Evolutionary conservation across 1,140 invertebrate species (phyloP).

Genomic region (Aethina tumida): DNA sequence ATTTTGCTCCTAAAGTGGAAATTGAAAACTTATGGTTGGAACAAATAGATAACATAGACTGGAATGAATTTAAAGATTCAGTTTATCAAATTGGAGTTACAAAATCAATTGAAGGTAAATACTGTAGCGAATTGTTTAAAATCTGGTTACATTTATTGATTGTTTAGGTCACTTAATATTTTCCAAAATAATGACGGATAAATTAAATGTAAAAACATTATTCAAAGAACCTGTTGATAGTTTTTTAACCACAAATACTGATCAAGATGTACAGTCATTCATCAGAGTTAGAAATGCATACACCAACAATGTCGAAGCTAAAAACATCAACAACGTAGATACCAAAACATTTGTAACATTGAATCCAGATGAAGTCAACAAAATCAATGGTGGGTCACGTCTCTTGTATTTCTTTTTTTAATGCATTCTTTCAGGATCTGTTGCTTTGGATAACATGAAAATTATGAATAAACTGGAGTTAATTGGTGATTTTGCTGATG

Average conservation of each 20-base stretch:
- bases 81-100: constrained; percentile 22
- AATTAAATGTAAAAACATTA: constrained; percentile 13
- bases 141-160: too few relatives aligned
- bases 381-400: not conserved
- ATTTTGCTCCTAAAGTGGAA: constrained; percentile 16
- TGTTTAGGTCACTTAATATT: constrained; percentile 20
- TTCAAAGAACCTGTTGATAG: constrained; percentile 13
- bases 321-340: constrained; percentile 1
- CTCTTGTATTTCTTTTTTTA: too few relatives aligned
- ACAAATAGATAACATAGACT: constrained; percentile 23
- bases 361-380: too few relatives aligned
- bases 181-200: constrained; percentile 11
- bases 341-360: not conserved
- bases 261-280: constrained; percentile 14
- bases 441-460: constrained; percentile 17
- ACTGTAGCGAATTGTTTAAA: too few relatives aligned
- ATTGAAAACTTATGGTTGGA: constrained; percentile 25
- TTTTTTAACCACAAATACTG: constrained; percentile 23
- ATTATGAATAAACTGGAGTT: constrained; percentile 20
- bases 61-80: constrained; percentile 21
- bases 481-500: constrained; percentile 12
- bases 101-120: constrained; percentile 17
- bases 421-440: constrained; percentile 22
- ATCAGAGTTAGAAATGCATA: constrained; percentile 4
- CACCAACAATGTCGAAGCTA: constrained; percentile 2